Conservation (phyloP, 2,888 invertebrate species). For the Cheilosia pagana region DNA sequence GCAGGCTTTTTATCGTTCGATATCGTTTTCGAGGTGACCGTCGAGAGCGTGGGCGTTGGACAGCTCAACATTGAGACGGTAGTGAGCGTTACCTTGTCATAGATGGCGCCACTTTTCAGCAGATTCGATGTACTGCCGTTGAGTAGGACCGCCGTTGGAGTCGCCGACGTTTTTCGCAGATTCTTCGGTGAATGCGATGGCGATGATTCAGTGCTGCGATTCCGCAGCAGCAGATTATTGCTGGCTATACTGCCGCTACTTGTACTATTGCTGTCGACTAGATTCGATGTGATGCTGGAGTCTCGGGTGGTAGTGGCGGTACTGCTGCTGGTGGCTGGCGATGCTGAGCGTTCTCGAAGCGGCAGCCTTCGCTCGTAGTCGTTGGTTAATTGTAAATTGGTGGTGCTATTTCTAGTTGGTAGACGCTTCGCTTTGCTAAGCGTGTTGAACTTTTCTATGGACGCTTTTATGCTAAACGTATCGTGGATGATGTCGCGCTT, state of each 20-base stretch:
- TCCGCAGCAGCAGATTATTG: constrained; percentile 59
- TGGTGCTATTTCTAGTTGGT: constrained; percentile 79
- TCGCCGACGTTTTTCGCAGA: constrained; percentile 77
- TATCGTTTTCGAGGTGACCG: constrained; percentile 68
- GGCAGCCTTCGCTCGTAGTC: constrained; percentile 58
- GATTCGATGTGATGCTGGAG: constrained; percentile 58
- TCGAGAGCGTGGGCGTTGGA: constrained; percentile 76
- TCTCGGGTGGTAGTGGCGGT: constrained; percentile 47
- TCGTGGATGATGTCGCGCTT: constrained; percentile 77
- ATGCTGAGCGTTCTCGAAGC: constrained; percentile 65
- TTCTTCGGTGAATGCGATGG: constrained; percentile 72
- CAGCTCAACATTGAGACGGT: constrained; percentile 74
- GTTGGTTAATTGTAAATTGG: constrained; percentile 79
- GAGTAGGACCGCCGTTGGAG: constrained; percentile 79
- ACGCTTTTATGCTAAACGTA: constrained; percentile 81
- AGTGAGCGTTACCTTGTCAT: constrained; percentile 66
- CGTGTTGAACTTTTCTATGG: constrained; percentile 82
- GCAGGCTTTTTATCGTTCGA: constrained; percentile 63
- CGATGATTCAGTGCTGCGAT: constrained; percentile 71
- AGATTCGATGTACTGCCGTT: constrained; percentile 78
- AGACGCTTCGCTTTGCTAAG: constrained; percentile 81
- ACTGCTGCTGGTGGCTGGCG: constrained; percentile 58
- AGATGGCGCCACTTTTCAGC: constrained; percentile 42
- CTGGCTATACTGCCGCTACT: constrained; percentile 70
- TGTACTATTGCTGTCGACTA: constrained; percentile 63